phyloP scores from a whole-genome alignment of 2,113 vertebrate species.

The Oncorhynchus keta region DNA sequence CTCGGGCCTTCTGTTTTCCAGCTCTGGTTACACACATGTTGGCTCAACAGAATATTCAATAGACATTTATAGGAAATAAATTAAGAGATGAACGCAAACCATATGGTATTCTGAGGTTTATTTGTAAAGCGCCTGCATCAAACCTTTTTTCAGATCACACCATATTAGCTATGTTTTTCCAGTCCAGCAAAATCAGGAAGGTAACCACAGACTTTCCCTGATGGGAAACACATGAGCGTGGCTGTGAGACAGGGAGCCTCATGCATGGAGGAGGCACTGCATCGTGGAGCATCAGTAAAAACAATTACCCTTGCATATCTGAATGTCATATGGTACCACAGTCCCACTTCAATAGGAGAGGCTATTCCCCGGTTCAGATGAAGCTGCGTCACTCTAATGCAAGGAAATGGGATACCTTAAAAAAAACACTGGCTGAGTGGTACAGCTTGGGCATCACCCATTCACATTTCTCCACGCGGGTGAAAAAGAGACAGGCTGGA shows the following conservation, averaged over 20 bases:
- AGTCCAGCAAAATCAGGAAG: conserved; percentile 97
- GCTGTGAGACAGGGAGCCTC: conserved; percentile 75
- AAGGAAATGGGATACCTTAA: conserved; percentile 24
- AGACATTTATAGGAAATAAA: conserved; percentile 99
- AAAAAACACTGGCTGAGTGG: conserved; percentile 21
- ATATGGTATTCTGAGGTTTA: conserved; percentile 97
- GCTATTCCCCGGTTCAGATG: conserved; percentile 4
- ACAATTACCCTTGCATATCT: conserved; percentile 78
- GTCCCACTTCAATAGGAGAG: conserved; percentile 55
- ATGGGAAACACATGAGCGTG: conserved; percentile 98
- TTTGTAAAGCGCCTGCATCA: conserved; percentile 99
- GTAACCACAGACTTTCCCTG: conserved; percentile 97
- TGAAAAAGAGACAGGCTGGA: conserved; percentile 31
- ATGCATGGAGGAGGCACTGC: conserved; percentile 74
- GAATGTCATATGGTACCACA: conserved; percentile 73
- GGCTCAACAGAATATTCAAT: conserved; percentile 90
- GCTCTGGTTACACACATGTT: conserved; percentile 90
- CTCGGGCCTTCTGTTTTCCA: conserved; percentile 84
- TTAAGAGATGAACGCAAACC: conserved; percentile 98
- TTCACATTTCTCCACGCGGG: conserved; percentile 46
- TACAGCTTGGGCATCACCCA: conserved; percentile 23
- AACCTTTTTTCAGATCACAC: conserved; percentile 97
- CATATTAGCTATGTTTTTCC: conserved; percentile 99
- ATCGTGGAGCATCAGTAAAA: conserved; percentile 84
- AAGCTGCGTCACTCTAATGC: conserved; percentile 28